Evolutionary conservation across 2,113 vertebrate species (phyloP).

Genomic region (Lagenorhynchus albirostris): DNA sequence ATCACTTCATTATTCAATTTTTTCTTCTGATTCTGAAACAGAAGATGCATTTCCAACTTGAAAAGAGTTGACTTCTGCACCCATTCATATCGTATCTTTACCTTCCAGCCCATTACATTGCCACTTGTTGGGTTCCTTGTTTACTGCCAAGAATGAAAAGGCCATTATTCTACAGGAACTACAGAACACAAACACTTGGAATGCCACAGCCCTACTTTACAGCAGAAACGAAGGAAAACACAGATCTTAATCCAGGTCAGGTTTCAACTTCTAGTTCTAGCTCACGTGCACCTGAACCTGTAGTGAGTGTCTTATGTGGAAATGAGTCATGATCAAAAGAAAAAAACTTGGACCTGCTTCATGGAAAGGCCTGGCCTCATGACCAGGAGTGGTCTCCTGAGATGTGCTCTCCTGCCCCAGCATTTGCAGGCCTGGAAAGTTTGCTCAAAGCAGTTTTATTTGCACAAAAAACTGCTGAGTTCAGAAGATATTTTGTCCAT

Average conservation of each 20-base stretch:
- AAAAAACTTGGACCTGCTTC: neutral
- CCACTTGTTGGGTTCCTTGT: neutral
- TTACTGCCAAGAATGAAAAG: neutral
- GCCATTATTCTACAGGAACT: neutral
- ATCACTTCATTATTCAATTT: neutral
- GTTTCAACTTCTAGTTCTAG: neutral
- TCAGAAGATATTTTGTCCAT: neutral
- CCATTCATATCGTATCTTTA: neutral
- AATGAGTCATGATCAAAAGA: neutral
- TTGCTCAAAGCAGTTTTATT: slow-evolving; percentile 16
- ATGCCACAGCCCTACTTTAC: neutral
- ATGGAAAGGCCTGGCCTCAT: neutral
- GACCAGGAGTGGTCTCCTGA: neutral
- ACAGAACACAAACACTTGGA: neutral
- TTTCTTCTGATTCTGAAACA: neutral
- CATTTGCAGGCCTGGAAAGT: neutral
- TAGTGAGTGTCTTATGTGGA: neutral
- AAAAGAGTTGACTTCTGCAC: neutral
- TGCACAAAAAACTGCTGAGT: neutral
- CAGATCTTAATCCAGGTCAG: neutral
- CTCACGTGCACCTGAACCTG: neutral
- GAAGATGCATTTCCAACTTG: neutral
- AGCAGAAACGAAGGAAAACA: neutral
- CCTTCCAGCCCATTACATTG: neutral
- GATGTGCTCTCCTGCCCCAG: neutral